phyloP scores from a whole-genome alignment of 2,797 vertebrate genomes.

The Myripristis murdjan region DNA sequence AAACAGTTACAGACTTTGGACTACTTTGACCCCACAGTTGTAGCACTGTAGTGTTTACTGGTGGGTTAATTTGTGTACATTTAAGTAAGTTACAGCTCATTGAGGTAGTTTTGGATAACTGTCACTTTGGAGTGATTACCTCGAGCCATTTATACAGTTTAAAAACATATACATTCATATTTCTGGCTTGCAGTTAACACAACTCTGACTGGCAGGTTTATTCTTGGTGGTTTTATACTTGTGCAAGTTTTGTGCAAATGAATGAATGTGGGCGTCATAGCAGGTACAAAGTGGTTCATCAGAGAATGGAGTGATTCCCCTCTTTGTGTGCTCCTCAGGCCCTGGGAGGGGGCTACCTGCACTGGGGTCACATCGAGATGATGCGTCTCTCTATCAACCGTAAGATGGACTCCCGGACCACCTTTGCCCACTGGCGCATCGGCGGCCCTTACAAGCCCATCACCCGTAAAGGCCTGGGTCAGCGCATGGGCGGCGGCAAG shows the following conservation, averaged over 20 bases:
- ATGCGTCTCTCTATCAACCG: constrained; percentile 94
- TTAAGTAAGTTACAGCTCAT: too few relatives aligned
- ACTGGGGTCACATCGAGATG: constrained; percentile 97
- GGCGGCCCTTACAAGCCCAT: constrained; percentile 90
- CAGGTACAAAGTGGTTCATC: background rate
- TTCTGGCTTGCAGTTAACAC: too few relatives aligned
- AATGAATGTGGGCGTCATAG: background rate
- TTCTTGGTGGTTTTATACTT: too few relatives aligned
- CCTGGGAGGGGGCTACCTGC: constrained; percentile 94
- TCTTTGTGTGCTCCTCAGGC: constrained; percentile 81
- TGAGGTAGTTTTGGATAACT: too few relatives aligned
- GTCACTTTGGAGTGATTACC: too few relatives aligned
- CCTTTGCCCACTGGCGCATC: constrained; percentile 93
- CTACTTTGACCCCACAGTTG: too few relatives aligned
- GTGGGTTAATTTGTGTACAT: too few relatives aligned
- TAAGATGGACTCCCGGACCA: constrained; percentile 87
- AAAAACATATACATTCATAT: too few relatives aligned
- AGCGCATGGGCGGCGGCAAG: constrained; percentile 97
- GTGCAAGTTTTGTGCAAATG: background rate
- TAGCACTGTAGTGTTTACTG: too few relatives aligned
- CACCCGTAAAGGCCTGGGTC: constrained; percentile 92
- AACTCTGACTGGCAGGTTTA: too few relatives aligned
- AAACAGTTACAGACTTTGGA: too few relatives aligned
- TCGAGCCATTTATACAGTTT: too few relatives aligned
- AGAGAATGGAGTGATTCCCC: background rate